Evolutionary conservation across 1,140 invertebrate genomes (phyloP), one percentile per base, ranked within the genome.

Genomic region (Tetramorium parvispinum): DNA sequence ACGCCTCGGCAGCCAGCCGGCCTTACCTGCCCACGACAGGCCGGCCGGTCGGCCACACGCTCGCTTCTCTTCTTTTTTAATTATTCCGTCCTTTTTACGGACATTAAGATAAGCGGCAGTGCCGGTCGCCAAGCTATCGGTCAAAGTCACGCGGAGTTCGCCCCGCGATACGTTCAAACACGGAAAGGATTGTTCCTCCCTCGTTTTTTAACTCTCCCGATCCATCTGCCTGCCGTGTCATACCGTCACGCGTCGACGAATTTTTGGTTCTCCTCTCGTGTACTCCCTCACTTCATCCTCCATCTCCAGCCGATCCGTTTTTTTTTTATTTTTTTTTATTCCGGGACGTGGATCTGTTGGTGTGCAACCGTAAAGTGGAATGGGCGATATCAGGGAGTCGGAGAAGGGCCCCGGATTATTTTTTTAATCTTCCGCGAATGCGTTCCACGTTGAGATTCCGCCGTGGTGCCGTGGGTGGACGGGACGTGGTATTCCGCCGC

Each of bases 101-200:
- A 86, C 89, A 91, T 92, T 91, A 90, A 92, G 92, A 93, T 92
- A 93, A 91, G 88, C 82, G 79, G 66, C 46, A 59, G 63, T 51
- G 59, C 63, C 70, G 65, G 82, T 86, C 59, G 89, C 89, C 89
- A 85, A 85, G 82, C 92, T 91, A 93, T 93, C 92, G 91, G 92
- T 93, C 93, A 93, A 93, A 93, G 92, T 93, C 92, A 93, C 87
- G 75, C 86, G 63, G 86, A 83, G 63, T 63, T 63, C 46, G 86
- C 76, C 57, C 49, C 70, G 76, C 85, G 85, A 88, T 87, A 83
- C 81, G 81, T 88, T 90, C 86, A 70, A 82, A 87, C 76, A 86
- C 53, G 76, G 81, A 85, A 89, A 87, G 81, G 77, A 90, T 85
- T 82, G 79, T 65, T 76, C 66, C 76, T 71, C 51, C 11, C 86